Conservation (phyloP, 2,888 invertebrate species). For the Lycia hirtaria region DNA sequence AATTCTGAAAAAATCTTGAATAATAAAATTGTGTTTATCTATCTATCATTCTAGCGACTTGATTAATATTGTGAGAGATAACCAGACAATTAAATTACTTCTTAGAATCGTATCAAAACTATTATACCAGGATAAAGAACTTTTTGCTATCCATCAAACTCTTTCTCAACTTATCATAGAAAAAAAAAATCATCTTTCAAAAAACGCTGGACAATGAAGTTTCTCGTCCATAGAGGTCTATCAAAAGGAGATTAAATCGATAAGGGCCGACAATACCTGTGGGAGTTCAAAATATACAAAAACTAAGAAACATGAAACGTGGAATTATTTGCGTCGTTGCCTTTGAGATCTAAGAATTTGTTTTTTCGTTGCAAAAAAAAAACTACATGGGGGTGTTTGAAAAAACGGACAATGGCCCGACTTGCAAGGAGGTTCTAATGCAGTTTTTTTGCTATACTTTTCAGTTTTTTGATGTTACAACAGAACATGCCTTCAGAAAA, state of each 20-base stretch:
- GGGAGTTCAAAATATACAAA: constrained; percentile 74
- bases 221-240: constrained; percentile 78
- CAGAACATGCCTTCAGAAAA: neutral
- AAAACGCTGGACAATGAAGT: constrained; percentile 73
- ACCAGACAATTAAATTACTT: no score
- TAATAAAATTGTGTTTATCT: no score
- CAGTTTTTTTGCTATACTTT: constrained; percentile 57
- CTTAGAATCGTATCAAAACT: no score
- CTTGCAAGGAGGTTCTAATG: constrained; percentile 71
- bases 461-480: neutral
- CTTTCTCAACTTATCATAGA: constrained; percentile 56
- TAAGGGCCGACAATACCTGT: constrained; percentile 75
- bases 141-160: constrained; percentile 68
- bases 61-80: no score
- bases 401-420: constrained; percentile 81
- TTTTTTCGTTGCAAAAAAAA: constrained; percentile 76
- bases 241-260: constrained; percentile 83
- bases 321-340: constrained; percentile 85
- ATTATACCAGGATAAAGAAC: constrained; percentile 4
- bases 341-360: constrained; percentile 79
- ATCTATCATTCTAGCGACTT: no score
- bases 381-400: constrained; percentile 74
- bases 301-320: constrained; percentile 81
- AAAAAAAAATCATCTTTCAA: constrained; percentile 53
- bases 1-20: no score